These are phyloP conservation scores for Crambe crambe DNA, from an alignment of 37 sponge, comb jelly and placozoan species.

Conservation along the genomic window DNA sequence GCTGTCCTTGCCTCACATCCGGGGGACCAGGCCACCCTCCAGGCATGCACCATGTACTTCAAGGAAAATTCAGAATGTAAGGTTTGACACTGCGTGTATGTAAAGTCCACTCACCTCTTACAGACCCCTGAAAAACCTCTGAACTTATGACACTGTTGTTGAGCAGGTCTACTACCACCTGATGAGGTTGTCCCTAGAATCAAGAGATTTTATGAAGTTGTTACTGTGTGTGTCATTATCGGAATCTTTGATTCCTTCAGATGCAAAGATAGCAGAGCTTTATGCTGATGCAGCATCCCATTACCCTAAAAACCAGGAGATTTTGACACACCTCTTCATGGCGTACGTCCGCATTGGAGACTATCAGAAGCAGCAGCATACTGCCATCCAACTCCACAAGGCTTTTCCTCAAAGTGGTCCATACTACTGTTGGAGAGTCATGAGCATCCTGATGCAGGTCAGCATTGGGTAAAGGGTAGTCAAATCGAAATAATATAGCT, in stretches of 20 bases:
- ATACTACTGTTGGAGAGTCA: conserved; percentile 96
- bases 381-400: conserved; percentile 73
- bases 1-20: conserved; percentile 55
- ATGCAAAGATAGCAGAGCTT: conserved; percentile 67
- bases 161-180: too few relatives aligned
- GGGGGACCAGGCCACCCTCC: conserved; percentile 84
- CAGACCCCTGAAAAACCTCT: too few relatives aligned
- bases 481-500: not conserved
- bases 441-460: conserved; percentile 97
- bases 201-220: too few relatives aligned
- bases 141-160: too few relatives aligned
- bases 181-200: too few relatives aligned
- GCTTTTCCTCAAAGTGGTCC: conserved; percentile 78
- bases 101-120: not conserved
- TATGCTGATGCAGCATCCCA: conserved; percentile 83
- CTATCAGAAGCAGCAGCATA: conserved; percentile 93
- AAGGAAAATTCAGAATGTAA: conserved; percentile 83
- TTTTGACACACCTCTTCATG: conserved; percentile 96
- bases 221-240: too few relatives aligned
- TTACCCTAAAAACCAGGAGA: conserved; percentile 82
- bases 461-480: not conserved
- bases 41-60: conserved; percentile 88
- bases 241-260: conserved; percentile 40
- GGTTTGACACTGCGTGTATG: not conserved
- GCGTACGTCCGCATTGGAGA: conserved; percentile 87